A percentile compares a stretch with the other conserved stretches of the same genome.
Evolutionary conservation across 2,797 vertebrate genomes (phyloP).

Genomic region (Danionella dracula): DNA sequence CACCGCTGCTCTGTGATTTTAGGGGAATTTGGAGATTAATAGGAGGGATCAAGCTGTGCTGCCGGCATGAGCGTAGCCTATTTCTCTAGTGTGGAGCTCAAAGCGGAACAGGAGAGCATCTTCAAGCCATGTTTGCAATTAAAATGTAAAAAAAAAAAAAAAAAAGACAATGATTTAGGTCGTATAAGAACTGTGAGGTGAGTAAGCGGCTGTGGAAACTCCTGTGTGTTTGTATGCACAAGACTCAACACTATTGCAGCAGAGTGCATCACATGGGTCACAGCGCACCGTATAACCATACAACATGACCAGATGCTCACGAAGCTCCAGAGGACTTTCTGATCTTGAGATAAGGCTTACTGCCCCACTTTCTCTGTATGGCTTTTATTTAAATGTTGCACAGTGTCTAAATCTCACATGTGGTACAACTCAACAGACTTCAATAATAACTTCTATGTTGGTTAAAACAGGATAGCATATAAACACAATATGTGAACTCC

Average conservation of each 20-base stretch:
- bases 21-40: slow-evolving; percentile 38
- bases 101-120: slow-evolving; percentile 20
- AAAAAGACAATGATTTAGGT: too few relatives aligned
- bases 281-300: not conserved
- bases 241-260: slow-evolving; percentile 31
- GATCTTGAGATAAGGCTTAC: slow-evolving; percentile 9
- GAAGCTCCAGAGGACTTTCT: slow-evolving; percentile 14
- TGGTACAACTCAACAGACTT: too few relatives aligned
- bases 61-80: slow-evolving; percentile 21
- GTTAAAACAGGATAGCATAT: too few relatives aligned
- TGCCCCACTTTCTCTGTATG: too few relatives aligned
- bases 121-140: slow-evolving; percentile 24
- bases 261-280: slow-evolving; percentile 36
- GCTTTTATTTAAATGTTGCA: too few relatives aligned
- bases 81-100: slow-evolving; percentile 9
- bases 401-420: too few relatives aligned
- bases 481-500: too few relatives aligned
- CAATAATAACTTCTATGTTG: too few relatives aligned
- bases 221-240: slow-evolving; percentile 26
- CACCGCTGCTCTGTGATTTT: slow-evolving; percentile 23
- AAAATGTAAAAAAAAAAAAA: too few relatives aligned
- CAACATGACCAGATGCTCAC: slow-evolving; percentile 42
- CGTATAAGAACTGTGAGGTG: slow-evolving; percentile 1
- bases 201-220: slow-evolving; percentile 18
- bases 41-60: slow-evolving; percentile 29